Conservation (phyloP, 2,888 invertebrate species). For the Hedychridium roseum region DNA sequence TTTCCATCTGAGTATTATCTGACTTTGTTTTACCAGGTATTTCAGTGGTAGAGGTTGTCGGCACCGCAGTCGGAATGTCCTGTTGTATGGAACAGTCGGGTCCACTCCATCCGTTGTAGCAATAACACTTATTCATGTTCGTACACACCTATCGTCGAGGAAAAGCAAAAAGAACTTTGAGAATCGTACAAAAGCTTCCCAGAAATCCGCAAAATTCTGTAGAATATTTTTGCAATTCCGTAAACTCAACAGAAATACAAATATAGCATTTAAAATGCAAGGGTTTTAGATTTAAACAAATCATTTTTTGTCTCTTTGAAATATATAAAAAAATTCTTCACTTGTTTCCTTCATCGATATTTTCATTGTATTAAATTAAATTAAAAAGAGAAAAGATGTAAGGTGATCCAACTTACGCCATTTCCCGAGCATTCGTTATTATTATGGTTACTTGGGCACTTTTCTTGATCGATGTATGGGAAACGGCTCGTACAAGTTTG, state of each 20-base stretch:
- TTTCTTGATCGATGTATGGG: slow-evolving; percentile 83
- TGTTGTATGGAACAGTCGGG: slow-evolving; percentile 85
- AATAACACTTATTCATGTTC: slow-evolving; percentile 91
- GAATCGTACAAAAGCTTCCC: no score
- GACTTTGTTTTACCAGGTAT: slow-evolving; percentile 65
- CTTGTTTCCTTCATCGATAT: no score
- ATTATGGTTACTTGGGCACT: slow-evolving; percentile 89
- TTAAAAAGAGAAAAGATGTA: no score
- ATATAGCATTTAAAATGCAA: no score
- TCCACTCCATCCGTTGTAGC: slow-evolving; percentile 87
- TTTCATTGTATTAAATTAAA: no score
- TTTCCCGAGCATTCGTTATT: slow-evolving; percentile 92
- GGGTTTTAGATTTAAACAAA: no score
- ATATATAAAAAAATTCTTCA: no score
- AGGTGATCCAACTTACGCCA: slow-evolving; percentile 97
- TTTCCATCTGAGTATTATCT: slow-evolving; percentile 76
- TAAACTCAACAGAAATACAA: no score
- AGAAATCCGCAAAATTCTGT: no score
- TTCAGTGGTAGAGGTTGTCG: slow-evolving; percentile 70
- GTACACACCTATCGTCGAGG: slow-evolving; percentile 80
- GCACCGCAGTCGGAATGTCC: slow-evolving; percentile 70
- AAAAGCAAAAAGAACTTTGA: no score
- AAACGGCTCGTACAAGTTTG: slow-evolving; percentile 89
- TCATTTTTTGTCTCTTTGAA: no score
- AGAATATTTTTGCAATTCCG: no score